Evolutionary conservation across 1,140 invertebrate genomes (phyloP), one percentile per base, ranked within the genome.

Genomic region (Dendroctonus ponderosae): DNA sequence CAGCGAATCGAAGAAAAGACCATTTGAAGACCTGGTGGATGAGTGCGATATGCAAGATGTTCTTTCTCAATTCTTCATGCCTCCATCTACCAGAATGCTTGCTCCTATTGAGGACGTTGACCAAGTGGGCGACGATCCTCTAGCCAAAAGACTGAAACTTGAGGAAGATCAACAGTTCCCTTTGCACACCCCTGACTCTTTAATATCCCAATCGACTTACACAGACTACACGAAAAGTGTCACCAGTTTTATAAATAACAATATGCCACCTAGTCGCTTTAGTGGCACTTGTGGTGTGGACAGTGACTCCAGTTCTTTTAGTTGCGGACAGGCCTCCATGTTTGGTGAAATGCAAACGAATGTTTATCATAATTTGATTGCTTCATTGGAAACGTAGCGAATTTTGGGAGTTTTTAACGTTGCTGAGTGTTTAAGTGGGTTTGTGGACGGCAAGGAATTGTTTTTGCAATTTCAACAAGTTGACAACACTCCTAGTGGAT

Each of bases 21-120:
- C 80, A 43, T 82, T 82, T 62, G 84, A 86, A 44, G 85, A 85
- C 42, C 82, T 76, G 59, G 12, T 56, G n/a, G 77, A 85, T 66
- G 84, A 85, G 70, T 82, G 82, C 39, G 79, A 85, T 74, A 83
- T 85, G 26, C 83, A 85, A 46, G 85, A 85, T 63, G 85, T 86
- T 0, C 77, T 87, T 0, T 87, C 85, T 39, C 87, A 89, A 68
- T 88, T 89, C 70, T 90, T 89, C 75, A 86, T 89, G 76, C 87
- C 88, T 49, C 85, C 85, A 0, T 88, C 87, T 0, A 86, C 87
- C 8, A 80, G 86, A 51, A 80, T 89, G 67, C 79, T 90, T 50
- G 87, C 88, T 5, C 84, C 86, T 49, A 86, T 89, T 42, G 86
- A 83, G 60, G 81, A 80, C 53, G 78, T 76, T 48, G 75, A 76